Conservation (phyloP, 2,888 invertebrate species). For the Thymelicus sylvestris region DNA sequence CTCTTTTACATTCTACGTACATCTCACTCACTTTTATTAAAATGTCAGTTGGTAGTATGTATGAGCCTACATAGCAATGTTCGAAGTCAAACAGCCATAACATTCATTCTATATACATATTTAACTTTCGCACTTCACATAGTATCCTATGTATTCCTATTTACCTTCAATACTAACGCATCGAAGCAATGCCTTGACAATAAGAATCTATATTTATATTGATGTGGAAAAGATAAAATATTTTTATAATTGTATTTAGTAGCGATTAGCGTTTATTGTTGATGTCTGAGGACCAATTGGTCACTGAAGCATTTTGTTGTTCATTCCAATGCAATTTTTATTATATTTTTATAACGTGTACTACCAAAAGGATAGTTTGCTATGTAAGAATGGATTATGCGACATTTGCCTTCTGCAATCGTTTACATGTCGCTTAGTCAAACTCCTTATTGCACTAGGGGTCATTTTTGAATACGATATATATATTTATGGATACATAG, state of each 20-base stretch:
- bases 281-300: constrained; percentile 9
- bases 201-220: background rate
- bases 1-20: no score
- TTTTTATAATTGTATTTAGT: constrained; percentile 9
- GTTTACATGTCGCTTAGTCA: no score
- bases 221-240: background rate
- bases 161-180: background rate
- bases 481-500: no score
- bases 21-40: no score
- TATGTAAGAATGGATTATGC: no score
- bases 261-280: background rate
- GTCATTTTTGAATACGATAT: no score
- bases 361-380: background rate
- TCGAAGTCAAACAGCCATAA: no score
- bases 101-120: no score
- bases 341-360: background rate
- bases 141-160: background rate
- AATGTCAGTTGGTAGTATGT: no score
- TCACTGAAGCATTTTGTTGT: constrained; percentile 36
- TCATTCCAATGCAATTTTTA: constrained; percentile 39
- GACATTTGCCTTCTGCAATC: no score
- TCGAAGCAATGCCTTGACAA: constrained; percentile 3
- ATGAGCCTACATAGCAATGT: no score
- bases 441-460: no score
- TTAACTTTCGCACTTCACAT: background rate